Percentiles rank a stretch among this genome's conserved stretches.
Evolutionary conservation across 2,797 vertebrate genomes (phyloP).

Genomic region (Margarornis squamiger): DNA sequence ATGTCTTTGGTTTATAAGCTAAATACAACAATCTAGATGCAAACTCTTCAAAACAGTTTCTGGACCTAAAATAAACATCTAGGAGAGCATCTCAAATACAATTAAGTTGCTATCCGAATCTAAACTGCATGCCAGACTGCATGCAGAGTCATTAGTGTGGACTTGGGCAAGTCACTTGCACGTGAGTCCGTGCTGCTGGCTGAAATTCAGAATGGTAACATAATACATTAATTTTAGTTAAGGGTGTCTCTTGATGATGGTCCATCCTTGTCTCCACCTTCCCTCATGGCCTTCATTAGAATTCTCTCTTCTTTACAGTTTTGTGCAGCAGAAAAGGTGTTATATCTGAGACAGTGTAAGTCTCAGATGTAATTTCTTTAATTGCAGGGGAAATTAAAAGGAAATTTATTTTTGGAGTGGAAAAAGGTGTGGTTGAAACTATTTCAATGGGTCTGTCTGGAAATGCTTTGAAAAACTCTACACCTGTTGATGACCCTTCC

Average conservation of each 20-base stretch:
- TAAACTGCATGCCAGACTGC: background rate
- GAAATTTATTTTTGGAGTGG: background rate
- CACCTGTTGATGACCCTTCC: background rate
- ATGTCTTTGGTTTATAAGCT: background rate
- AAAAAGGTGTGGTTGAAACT: background rate
- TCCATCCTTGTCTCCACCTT: background rate
- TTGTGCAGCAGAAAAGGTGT: background rate
- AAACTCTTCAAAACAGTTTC: background rate
- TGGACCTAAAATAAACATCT: background rate
- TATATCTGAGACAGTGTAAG: background rate
- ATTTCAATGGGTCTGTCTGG: background rate
- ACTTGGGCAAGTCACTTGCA: background rate
- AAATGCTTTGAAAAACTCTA: background rate
- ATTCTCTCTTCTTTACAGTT: background rate
- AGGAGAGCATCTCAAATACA: background rate
- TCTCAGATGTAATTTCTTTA: background rate
- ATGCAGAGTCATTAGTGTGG: background rate
- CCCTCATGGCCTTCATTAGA: background rate
- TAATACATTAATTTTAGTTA: background rate
- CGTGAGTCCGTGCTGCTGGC: fast-evolving
- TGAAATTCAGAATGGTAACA: background rate
- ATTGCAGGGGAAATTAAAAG: conserved; percentile 2
- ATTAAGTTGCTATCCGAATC: background rate
- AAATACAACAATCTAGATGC: background rate
- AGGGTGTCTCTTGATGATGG: background rate